phyloP scores from a whole-genome alignment of 2,113 vertebrate species.

The Emydura subglobosa region DNA sequence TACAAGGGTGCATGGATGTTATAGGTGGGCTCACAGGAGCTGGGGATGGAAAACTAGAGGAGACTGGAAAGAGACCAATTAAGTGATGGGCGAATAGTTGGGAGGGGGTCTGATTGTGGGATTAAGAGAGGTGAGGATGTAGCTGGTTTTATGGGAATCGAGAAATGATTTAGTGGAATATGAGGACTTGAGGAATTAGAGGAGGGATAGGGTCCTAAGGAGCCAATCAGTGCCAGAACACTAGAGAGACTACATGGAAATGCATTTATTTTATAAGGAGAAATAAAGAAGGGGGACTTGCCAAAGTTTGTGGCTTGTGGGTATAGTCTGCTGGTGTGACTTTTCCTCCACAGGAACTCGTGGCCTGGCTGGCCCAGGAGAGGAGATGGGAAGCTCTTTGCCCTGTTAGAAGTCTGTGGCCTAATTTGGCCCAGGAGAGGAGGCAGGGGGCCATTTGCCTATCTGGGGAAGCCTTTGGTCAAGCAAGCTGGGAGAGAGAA shows the following conservation, averaged over 20 bases:
- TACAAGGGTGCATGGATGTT: conserved; percentile 57
- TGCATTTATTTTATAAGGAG: not conserved
- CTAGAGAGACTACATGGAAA: not conserved
- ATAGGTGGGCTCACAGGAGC: conserved; percentile 1
- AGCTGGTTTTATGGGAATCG: not conserved
- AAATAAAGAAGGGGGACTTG: not conserved
- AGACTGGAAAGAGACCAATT: not conserved
- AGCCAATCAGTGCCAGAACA: not conserved
- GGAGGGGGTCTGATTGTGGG: not conserved
- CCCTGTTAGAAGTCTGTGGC: not conserved
- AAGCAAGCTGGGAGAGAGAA: not conserved
- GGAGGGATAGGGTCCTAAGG: not conserved
- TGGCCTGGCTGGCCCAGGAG: not conserved
- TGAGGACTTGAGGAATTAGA: not conserved
- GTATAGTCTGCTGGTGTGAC: not conserved
- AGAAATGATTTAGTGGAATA: not conserved
- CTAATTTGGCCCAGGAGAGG: not conserved
- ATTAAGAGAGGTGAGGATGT: not conserved
- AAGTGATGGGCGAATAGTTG: not conserved
- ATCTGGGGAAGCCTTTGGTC: not conserved
- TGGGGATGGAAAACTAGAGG: not conserved
- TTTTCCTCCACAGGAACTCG: not conserved
- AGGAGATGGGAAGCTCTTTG: not conserved
- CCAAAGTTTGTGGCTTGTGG: not conserved
- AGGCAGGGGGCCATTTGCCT: not conserved